These are phyloP conservation scores for Prinia subflava DNA, from an alignment of 2,113 vertebrate genomes.

Conservation along the genomic window DNA sequence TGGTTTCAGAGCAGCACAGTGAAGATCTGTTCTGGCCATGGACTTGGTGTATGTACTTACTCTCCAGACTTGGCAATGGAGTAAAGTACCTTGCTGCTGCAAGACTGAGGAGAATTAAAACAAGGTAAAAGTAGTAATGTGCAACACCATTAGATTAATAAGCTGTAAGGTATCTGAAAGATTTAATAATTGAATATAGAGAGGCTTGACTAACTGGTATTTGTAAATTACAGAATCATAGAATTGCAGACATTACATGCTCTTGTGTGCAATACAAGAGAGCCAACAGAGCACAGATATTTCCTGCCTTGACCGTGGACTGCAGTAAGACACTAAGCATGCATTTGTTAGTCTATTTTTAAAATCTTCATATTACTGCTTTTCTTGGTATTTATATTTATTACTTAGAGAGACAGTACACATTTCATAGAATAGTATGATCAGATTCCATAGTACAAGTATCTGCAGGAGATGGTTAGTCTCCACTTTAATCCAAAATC, in stretches of 20 bases:
- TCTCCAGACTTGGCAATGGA: background rate
- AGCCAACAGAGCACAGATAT: background rate
- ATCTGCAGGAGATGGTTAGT: background rate
- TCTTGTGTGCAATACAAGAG: background rate
- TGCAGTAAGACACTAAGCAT: background rate
- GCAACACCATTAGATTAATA: background rate
- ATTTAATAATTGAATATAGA: background rate
- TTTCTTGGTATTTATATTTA: background rate
- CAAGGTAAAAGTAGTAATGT: background rate
- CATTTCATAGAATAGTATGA: background rate
- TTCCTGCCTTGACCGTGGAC: background rate
- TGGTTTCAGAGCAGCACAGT: background rate
- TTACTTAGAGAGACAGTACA: background rate
- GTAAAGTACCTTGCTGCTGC: background rate
- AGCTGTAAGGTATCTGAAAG: background rate
- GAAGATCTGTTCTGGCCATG: background rate
- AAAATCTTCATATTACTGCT: background rate
- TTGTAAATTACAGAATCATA: background rate
- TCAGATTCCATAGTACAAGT: background rate
- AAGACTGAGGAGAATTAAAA: background rate
- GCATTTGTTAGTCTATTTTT: background rate
- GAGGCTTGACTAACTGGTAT: background rate
- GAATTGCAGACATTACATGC: background rate
- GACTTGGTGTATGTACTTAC: background rate
- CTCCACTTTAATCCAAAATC: background rate